Evolutionary conservation across 30 jellyfish, hydroid and myxozoan genomes (phyloP).

Genomic region (Pelagia noctiluca): DNA sequence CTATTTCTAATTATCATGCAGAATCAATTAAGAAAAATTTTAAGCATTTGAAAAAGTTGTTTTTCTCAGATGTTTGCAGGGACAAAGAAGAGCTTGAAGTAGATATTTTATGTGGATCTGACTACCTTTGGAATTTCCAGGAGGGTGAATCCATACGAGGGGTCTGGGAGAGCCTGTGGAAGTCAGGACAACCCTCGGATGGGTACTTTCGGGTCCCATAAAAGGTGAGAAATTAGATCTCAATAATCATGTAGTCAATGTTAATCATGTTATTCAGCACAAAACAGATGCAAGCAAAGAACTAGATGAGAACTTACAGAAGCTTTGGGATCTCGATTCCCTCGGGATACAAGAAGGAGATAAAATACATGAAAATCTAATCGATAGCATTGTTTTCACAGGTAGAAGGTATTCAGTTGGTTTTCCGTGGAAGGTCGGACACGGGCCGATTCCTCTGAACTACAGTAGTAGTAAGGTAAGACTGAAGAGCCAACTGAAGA

Average conservation of each 20-base stretch:
- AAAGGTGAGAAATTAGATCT: constrained; percentile 31
- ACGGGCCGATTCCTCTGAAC: constrained; percentile 6
- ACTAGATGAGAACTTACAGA: not conserved
- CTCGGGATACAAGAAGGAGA: constrained; percentile 5
- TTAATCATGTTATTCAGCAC: constrained; percentile 1
- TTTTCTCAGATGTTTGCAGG: constrained; percentile 36
- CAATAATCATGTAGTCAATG: not conserved
- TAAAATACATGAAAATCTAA: not conserved
- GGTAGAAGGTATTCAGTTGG: constrained; percentile 37
- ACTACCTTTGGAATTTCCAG: constrained; percentile 18
- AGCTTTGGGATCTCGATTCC: constrained; percentile 30
- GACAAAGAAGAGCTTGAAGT: constrained; percentile 17
- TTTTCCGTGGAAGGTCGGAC: constrained; percentile 28
- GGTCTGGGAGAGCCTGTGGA: constrained; percentile 50
- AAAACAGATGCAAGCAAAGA: not conserved
- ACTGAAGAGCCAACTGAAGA: constrained; percentile 22
- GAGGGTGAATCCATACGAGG: constrained; percentile 25
- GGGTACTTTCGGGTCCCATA: constrained; percentile 48
- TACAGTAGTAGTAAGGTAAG: not conserved
- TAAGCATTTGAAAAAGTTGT: constrained; percentile 15
- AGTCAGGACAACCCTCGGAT: constrained; percentile 35
- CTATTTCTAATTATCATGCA: constrained; percentile 28
- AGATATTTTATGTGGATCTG: constrained; percentile 31
- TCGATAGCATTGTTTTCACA: constrained; percentile 4
- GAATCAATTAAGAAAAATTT: constrained; percentile 19